These are phyloP conservation scores for Drosophila barbarae DNA, from an alignment of 2,888 invertebrate species.

Conservation along the genomic window DNA sequence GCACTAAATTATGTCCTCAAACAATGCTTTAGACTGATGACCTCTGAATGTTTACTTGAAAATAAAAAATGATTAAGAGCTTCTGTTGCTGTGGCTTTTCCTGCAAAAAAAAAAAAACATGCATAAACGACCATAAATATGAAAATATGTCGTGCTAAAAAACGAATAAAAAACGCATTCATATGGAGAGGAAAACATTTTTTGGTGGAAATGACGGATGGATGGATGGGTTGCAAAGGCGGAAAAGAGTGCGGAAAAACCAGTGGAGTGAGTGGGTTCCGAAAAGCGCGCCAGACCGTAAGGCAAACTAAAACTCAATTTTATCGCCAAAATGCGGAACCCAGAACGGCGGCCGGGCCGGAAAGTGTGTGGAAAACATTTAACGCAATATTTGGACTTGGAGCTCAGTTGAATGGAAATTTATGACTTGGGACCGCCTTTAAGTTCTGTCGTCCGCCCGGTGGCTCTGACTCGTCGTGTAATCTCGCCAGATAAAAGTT, in stretches of 20 bases:
- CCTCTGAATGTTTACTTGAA: slow-evolving; percentile 1
- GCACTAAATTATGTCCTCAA: slow-evolving; percentile 5
- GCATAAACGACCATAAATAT: slow-evolving; percentile 58
- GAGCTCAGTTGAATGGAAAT: slow-evolving; percentile 57
- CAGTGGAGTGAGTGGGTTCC: slow-evolving; percentile 2
- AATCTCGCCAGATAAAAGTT: slow-evolving; percentile 47
- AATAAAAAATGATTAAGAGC: slow-evolving; percentile 28
- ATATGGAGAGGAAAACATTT: slow-evolving; percentile 7
- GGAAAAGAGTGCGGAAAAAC: slow-evolving; percentile 15
- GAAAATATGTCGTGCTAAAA: slow-evolving; percentile 45
- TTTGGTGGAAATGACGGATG: slow-evolving; percentile 13
- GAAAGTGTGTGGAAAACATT: slow-evolving; percentile 61
- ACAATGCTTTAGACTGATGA: background rate
- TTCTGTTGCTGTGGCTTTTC: slow-evolving; percentile 8
- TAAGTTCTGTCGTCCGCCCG: slow-evolving; percentile 13
- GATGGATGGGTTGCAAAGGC: slow-evolving; percentile 5
- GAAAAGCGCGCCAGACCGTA: slow-evolving; percentile 52
- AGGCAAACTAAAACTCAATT: slow-evolving; percentile 66
- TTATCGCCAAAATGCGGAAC: slow-evolving; percentile 55
- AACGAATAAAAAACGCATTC: slow-evolving; percentile 2
- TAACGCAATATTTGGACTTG: slow-evolving; percentile 39
- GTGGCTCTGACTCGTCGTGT: slow-evolving; percentile 10
- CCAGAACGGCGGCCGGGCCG: slow-evolving; percentile 37
- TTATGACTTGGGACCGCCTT: slow-evolving; percentile 52
- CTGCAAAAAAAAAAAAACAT: background rate